These are phyloP conservation scores for Spatulosminthurus flaviceps DNA, from an alignment of 2,888 invertebrate genomes.

Conservation along the genomic window DNA sequence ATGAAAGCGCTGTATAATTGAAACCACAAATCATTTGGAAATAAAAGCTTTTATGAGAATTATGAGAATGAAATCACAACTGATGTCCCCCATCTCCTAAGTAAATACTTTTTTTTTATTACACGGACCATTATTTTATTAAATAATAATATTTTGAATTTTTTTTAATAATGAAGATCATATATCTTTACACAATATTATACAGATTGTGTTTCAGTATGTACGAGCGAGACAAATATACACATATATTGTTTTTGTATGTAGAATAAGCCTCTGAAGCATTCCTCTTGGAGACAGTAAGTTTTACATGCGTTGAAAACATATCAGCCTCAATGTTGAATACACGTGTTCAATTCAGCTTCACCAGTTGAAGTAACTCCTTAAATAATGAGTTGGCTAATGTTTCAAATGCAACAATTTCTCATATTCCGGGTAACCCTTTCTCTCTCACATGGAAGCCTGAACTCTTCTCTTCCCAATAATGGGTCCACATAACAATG, in stretches of 20 bases:
- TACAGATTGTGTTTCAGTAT: not conserved
- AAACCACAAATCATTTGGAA: too few relatives aligned
- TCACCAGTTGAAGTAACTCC: constrained; percentile 74
- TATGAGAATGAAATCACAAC: too few relatives aligned
- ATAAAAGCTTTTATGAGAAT: too few relatives aligned
- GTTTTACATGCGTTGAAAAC: not conserved
- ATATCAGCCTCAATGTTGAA: not conserved
- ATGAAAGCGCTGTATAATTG: too few relatives aligned
- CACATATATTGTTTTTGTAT: not conserved
- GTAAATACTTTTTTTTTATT: too few relatives aligned
- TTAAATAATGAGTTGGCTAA: constrained; percentile 65
- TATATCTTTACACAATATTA: constrained; percentile 7
- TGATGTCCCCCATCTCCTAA: too few relatives aligned
- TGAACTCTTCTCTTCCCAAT: too few relatives aligned
- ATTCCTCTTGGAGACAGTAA: not conserved
- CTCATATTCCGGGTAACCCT: not conserved
- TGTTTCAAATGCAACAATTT: not conserved
- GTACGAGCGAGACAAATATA: too few relatives aligned
- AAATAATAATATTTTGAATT: not conserved
- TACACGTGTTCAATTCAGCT: not conserved
- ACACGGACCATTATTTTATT: not conserved
- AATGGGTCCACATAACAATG: too few relatives aligned
- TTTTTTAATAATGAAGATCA: not conserved
- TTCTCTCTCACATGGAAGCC: not conserved
- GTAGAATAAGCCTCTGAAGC: constrained; percentile 14